These are phyloP conservation scores for Geococcyx californianus DNA, from an alignment of 2,113 vertebrate species.

Conservation along the genomic window DNA sequence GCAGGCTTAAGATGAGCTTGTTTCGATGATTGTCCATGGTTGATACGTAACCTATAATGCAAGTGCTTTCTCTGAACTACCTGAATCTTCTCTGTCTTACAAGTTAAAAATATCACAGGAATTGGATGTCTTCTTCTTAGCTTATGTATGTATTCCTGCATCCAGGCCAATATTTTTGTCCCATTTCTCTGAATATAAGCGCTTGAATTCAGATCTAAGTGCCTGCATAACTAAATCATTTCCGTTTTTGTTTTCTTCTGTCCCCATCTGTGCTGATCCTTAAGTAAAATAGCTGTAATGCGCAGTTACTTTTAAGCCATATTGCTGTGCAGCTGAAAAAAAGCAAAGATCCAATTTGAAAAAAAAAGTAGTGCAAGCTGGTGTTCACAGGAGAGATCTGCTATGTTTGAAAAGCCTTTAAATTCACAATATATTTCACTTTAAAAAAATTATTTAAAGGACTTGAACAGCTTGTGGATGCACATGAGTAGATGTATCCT, in stretches of 20 bases:
- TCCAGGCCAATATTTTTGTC: neutral
- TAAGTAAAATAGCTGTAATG: neutral
- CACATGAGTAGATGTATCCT: neutral
- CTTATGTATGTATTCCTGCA: neutral
- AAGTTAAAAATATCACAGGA: neutral
- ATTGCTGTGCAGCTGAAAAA: neutral
- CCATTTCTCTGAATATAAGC: neutral
- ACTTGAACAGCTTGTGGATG: neutral
- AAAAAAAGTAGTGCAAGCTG: neutral
- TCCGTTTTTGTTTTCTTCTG: neutral
- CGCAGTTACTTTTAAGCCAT: neutral
- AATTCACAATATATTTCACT: neutral
- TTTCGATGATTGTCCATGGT: fast-evolving
- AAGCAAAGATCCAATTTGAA: neutral
- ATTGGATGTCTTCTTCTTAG: neutral
- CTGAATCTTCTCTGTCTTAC: neutral
- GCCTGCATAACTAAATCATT: neutral
- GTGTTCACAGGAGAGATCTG: neutral
- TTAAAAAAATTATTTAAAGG: neutral
- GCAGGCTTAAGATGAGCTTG: neutral
- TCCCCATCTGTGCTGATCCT: neutral
- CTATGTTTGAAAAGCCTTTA: neutral
- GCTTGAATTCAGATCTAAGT: neutral
- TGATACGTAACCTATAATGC: neutral
- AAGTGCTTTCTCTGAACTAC: neutral